Evolutionary conservation across 2,113 vertebrate species (phyloP), one percentile per base, ranked within the genome.

Genomic region (Muntiacus reevesi): DNA sequence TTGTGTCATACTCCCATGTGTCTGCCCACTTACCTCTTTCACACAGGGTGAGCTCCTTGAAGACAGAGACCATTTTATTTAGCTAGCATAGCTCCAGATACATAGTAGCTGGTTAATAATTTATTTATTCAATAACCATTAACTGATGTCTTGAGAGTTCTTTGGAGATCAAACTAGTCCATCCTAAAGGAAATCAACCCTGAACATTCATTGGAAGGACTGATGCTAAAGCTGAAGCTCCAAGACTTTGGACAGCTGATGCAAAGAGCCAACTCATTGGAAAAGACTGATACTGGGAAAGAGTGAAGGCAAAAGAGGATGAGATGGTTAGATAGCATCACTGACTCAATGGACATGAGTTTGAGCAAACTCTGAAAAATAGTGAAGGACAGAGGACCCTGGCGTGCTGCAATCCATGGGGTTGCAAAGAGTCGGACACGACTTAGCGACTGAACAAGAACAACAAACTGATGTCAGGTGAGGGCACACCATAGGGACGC

Each of bases 1-100:
- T 45, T 17, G 2, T 10, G 12, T 8, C 1, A 2, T 7, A 21
- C 52, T 15, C 43, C 55, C 3, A 0, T 15, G 27, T 2, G 21
- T 67, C n/a, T 55, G 27, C 40, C 91, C n/a, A 74, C 23, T 78
- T 33, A 33, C 13, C 40, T 71, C 55, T 59, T 25, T 36, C 13
- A 36, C 40, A 52, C 30, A 13, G 17, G 76, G 1, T 25, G 33
- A 50, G 25, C 21, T 55, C 54, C 54, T 52, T 27, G 36, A 96
- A 87, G 43, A 55, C 43, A 86, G 33, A 30, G 23, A 25, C 23
- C 7, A 15, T 17, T 25, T 88, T 64, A 43, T 9, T 36, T 50
- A 54, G 45, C 74, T 71, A 47, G 36, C 33, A 89, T 40, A 60
- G 33, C 79, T 92, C 79, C 87, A 86, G 59, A 84, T 28, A 52